Conservation (phyloP, 2,797 vertebrate genomes). For the Acanthiza pusilla region DNA sequence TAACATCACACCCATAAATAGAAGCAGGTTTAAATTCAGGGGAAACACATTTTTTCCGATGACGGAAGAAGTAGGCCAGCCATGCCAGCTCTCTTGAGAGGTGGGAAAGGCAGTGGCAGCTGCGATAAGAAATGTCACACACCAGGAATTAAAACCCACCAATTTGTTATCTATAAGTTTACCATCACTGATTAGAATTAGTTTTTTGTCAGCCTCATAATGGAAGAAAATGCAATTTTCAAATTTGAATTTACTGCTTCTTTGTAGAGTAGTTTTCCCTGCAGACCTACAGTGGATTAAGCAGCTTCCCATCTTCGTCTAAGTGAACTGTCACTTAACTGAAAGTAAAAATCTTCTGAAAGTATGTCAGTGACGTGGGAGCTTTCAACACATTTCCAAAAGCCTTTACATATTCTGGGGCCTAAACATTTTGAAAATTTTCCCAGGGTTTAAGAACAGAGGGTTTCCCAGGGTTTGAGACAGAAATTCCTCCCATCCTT, state of each 20-base stretch:
- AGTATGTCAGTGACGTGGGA: rapidly evolving
- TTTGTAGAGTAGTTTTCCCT: neutral
- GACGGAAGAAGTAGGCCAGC: conserved; percentile 5
- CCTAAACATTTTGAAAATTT: neutral
- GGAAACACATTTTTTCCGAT: conserved; percentile 29
- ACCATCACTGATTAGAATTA: neutral
- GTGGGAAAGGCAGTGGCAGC: neutral
- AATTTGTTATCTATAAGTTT: neutral
- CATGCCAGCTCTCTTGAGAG: neutral
- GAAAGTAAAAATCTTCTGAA: neutral
- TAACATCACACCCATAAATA: conserved; percentile 1
- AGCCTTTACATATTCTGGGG: neutral
- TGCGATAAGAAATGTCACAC: neutral
- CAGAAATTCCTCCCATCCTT: neutral
- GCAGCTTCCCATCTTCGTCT: neutral
- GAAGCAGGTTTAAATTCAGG: conserved; percentile 1
- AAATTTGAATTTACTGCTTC: neutral
- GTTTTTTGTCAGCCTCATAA: neutral
- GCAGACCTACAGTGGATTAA: neutral
- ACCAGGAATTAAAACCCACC: neutral
- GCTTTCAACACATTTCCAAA: neutral
- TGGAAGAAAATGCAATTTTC: neutral
- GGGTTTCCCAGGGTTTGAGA: neutral
- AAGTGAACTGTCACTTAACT: neutral
- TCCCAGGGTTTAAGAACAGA: neutral